Percentiles rank a stretch among this genome's conserved stretches.
Evolutionary conservation across 1,140 invertebrate genomes (phyloP).

Genomic region (Drosophila melanica): DNA sequence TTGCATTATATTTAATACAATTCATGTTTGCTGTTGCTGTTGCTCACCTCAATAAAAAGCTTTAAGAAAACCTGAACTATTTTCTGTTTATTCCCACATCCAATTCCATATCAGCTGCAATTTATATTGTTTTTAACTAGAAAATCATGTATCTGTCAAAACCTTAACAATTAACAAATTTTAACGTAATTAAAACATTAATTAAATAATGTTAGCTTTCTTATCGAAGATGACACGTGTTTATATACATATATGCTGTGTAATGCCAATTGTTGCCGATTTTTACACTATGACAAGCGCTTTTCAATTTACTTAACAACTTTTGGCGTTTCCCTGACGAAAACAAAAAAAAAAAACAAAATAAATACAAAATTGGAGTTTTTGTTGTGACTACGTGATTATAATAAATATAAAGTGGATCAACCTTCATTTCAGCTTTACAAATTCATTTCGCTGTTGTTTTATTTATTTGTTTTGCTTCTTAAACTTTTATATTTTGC

Average conservation of each 20-base stretch:
- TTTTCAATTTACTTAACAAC: constrained; percentile 28
- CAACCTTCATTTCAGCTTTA: constrained; percentile 46
- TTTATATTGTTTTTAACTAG: not conserved
- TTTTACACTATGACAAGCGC: constrained; percentile 17
- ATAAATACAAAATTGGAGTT: constrained; percentile 5
- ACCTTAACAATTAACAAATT: not conserved
- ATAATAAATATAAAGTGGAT: constrained; percentile 34
- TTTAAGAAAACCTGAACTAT: not conserved
- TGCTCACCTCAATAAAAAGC: constrained; percentile 13
- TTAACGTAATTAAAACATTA: not conserved
- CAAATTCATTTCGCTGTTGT: constrained; percentile 22
- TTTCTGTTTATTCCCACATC: not conserved
- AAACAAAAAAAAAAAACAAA: not conserved
- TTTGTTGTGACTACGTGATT: constrained; percentile 56
- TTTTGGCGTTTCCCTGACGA: no score
- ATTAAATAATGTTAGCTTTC: not conserved
- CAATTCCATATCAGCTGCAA: not conserved
- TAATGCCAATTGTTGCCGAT: constrained; percentile 38
- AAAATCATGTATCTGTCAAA: not conserved
- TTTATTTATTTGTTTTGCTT: constrained; percentile 18
- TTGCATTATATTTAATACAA: constrained; percentile 2
- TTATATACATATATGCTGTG: constrained; percentile 7
- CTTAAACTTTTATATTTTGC: constrained; percentile 3
- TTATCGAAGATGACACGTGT: constrained; percentile 25
- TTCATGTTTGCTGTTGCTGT: not conserved